Conservation (phyloP, 2,113 vertebrate genomes). For the Actenoides lindsayi region DNA sequence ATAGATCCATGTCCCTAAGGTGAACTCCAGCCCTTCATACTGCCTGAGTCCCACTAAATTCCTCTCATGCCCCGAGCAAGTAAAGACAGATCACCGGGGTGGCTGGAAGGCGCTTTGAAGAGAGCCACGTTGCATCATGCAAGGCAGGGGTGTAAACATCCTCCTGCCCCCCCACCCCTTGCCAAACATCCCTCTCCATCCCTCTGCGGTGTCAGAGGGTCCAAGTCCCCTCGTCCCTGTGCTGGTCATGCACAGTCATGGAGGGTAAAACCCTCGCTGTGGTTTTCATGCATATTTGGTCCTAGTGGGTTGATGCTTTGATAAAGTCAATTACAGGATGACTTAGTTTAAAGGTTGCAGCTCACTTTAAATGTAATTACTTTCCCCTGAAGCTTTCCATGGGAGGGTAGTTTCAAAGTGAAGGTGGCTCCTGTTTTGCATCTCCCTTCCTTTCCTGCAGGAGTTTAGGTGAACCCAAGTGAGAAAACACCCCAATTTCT, state of each 20-base stretch:
- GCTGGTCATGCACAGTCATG: rapidly evolving
- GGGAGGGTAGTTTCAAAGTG: not conserved
- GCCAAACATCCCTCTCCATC: rapidly evolving
- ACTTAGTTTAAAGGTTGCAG: not conserved
- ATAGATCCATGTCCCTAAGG: not conserved
- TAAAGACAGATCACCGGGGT: not conserved
- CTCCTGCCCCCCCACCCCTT: not conserved
- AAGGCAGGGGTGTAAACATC: not conserved
- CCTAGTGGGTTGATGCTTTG: not conserved
- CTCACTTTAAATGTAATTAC: not conserved
- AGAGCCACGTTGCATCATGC: not conserved
- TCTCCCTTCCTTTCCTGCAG: not conserved
- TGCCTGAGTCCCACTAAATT: not conserved
- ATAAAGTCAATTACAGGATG: not conserved
- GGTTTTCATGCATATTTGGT: not conserved
- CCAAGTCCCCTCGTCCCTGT: rapidly evolving
- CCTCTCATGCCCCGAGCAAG: conserved; percentile 23
- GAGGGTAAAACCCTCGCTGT: not conserved
- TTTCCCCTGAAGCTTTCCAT: conserved; percentile 21
- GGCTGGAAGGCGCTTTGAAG: not conserved
- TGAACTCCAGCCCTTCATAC: not conserved
- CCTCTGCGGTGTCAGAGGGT: not conserved
- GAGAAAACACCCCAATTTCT: not conserved
- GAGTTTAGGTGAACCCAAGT: not conserved
- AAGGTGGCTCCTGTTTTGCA: conserved; percentile 40